These are phyloP conservation scores for Sthenelais limicola DNA, from an alignment of 2,888 invertebrate species.

Conservation along the genomic window DNA sequence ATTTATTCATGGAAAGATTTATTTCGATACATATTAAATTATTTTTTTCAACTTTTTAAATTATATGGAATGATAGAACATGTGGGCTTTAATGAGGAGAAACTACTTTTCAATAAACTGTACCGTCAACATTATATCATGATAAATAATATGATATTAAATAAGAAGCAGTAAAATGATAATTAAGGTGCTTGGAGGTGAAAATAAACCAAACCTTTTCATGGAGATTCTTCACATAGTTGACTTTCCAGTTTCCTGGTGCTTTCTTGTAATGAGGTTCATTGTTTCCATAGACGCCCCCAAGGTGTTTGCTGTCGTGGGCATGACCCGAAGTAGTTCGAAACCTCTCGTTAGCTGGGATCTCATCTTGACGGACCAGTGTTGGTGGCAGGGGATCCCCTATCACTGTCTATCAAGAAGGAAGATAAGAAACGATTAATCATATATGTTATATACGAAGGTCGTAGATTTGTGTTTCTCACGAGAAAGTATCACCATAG, in stretches of 20 bases:
- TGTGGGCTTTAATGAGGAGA: no score
- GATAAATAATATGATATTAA: no score
- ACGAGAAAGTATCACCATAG: neutral
- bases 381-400: slow-evolving; percentile 69
- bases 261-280: slow-evolving; percentile 66
- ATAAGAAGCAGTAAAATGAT: neutral
- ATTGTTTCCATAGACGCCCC: slow-evolving; percentile 60
- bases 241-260: slow-evolving; percentile 70
- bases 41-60: no score
- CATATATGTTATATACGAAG: slow-evolving; percentile 2
- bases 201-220: slow-evolving; percentile 64
- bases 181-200: neutral
- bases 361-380: slow-evolving; percentile 66
- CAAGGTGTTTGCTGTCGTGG: slow-evolving; percentile 69
- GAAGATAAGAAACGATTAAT: slow-evolving; percentile 28
- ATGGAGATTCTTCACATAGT: slow-evolving; percentile 70
- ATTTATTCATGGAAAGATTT: no score
- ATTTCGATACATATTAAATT: no score
- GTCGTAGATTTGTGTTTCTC: neutral
- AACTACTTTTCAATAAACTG: no score
- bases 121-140: no score
- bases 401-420: slow-evolving; percentile 60
- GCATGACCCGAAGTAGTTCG: slow-evolving; percentile 68
- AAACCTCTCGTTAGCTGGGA: slow-evolving; percentile 64
- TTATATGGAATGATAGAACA: no score